Conservation (phyloP, 2,113 vertebrate species). For the Ardeotis arabs region DNA sequence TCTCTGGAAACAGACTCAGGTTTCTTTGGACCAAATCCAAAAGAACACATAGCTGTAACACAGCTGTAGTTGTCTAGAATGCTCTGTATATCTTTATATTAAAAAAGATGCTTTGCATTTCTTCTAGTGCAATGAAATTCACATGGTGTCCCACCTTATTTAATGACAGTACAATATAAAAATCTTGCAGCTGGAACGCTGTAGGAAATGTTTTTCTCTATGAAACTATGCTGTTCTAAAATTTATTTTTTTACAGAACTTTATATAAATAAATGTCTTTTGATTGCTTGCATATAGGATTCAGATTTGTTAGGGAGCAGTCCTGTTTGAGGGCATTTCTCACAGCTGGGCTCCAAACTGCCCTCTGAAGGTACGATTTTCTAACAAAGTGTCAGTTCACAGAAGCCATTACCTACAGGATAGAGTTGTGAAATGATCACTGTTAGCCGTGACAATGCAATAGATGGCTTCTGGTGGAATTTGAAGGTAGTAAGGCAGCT, state of each 20-base stretch:
- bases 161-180: slow-evolving; percentile 80
- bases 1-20: slow-evolving; percentile 85
- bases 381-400: neutral
- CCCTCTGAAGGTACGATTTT: neutral
- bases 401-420: neutral
- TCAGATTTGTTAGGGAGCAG: slow-evolving; percentile 73
- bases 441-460: neutral
- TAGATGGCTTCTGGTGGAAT: neutral
- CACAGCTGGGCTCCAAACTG: slow-evolving; percentile 18
- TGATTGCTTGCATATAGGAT: slow-evolving; percentile 75
- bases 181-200: slow-evolving; percentile 72
- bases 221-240: slow-evolving; percentile 77
- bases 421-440: neutral
- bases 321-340: slow-evolving; percentile 38
- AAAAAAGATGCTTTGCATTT: slow-evolving; percentile 82
- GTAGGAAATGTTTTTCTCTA: slow-evolving; percentile 77
- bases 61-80: slow-evolving; percentile 82
- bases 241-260: slow-evolving; percentile 86
- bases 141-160: slow-evolving; percentile 79
- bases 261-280: slow-evolving; percentile 82
- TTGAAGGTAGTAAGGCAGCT: neutral
- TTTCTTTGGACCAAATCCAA: slow-evolving; percentile 90
- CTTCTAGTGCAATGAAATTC: slow-evolving; percentile 83
- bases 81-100: slow-evolving; percentile 82
- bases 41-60: slow-evolving; percentile 84